Conservation (phyloP, 2,888 invertebrate genomes). For the Stegana nigrithorax region DNA sequence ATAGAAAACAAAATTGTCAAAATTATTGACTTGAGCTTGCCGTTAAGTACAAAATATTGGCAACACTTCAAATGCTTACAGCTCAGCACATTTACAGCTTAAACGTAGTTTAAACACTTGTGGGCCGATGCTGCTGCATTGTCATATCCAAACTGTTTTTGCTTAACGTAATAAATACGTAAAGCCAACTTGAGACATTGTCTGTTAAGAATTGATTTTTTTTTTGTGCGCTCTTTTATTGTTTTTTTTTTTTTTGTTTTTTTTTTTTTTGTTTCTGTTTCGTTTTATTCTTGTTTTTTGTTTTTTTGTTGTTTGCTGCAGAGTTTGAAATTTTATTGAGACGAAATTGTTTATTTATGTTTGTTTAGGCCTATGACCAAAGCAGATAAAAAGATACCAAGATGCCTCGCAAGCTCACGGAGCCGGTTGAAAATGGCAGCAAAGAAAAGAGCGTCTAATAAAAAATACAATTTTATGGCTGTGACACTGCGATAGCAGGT, state of each 20-base stretch:
- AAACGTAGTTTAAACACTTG: not conserved
- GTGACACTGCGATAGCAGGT: slow-evolving; percentile 42
- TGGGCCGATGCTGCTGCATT: not conserved
- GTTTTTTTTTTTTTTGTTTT: not conserved
- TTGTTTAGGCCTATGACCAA: slow-evolving; percentile 54
- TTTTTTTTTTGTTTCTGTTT: slow-evolving; percentile 12
- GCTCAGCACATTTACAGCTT: no score
- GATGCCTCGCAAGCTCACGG: slow-evolving; percentile 28
- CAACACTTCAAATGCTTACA: no score
- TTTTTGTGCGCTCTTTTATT: slow-evolving; percentile 5
- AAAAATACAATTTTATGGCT: slow-evolving; percentile 52
- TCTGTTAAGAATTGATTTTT: not conserved
- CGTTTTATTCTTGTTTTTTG: slow-evolving; percentile 1
- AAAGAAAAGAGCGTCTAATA: slow-evolving; percentile 38
- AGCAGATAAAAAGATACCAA: slow-evolving; percentile 46
- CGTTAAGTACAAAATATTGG: no score
- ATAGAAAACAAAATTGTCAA: no score
- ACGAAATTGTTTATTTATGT: slow-evolving; percentile 50
- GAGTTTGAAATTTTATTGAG: slow-evolving; percentile 25
- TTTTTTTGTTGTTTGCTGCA: not conserved
- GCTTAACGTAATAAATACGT: not conserved
- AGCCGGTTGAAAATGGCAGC: slow-evolving; percentile 15
- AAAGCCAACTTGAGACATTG: not conserved
- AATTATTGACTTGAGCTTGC: no score
- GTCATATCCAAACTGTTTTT: not conserved